Conservation (phyloP, 2,113 vertebrate species). For the Oncorhynchus tshawytscha region DNA sequence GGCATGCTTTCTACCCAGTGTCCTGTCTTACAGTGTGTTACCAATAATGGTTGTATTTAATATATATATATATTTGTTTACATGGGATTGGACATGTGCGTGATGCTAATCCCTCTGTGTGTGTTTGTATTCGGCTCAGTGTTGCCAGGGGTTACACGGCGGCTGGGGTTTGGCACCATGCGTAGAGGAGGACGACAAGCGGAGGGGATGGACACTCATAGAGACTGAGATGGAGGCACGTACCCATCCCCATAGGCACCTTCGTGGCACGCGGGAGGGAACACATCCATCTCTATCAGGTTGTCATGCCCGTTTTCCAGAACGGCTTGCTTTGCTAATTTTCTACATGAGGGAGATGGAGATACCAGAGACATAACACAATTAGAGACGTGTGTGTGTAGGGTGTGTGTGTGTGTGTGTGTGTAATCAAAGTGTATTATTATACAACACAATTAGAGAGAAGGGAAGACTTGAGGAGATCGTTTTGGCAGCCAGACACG, state of each 20-base stretch:
- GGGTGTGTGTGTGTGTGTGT: conserved; percentile 17
- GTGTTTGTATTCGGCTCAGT: not conserved
- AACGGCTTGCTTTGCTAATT: conserved; percentile 81
- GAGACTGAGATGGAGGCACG: conserved; percentile 38
- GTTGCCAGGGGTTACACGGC: not conserved
- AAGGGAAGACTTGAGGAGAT: conserved; percentile 4
- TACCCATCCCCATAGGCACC: conserved; percentile 76
- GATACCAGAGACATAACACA: not conserved
- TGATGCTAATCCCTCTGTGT: not conserved
- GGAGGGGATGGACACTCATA: not conserved
- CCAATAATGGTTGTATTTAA: too few species aligned
- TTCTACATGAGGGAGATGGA: conserved; percentile 75
- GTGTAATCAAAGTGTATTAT: too few species aligned
- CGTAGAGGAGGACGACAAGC: not conserved
- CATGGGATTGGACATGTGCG: conserved; percentile 21
- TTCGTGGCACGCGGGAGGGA: conserved; percentile 77
- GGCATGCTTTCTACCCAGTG: too few species aligned
- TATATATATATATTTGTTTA: too few species aligned
- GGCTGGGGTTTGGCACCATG: not conserved
- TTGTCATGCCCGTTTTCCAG: conserved; percentile 80
- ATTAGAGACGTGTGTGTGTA: conserved; percentile 26
- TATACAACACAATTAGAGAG: conserved; percentile 1
- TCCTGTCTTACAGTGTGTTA: too few species aligned
- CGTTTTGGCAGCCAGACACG: not conserved
- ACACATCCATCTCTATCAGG: conserved; percentile 82